These are phyloP conservation scores for Okapia johnstoni DNA, from an alignment of 2,113 vertebrate species.

Conservation along the genomic window DNA sequence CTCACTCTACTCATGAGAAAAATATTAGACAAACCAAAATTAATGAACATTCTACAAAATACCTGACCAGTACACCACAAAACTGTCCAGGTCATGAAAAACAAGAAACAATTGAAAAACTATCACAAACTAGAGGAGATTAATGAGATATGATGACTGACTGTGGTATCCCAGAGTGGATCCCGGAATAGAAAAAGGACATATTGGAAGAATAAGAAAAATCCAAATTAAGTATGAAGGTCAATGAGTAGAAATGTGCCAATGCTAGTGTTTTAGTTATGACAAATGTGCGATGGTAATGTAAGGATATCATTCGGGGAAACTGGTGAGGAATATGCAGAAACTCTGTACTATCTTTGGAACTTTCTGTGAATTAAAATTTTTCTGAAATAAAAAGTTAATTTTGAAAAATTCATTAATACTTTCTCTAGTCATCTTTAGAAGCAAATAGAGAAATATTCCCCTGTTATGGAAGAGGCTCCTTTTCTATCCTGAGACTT, in stretches of 20 bases:
- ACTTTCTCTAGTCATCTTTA: not conserved
- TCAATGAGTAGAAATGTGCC: not conserved
- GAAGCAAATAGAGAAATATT: not conserved
- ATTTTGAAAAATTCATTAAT: not conserved
- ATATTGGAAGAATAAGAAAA: not conserved
- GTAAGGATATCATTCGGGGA: not conserved
- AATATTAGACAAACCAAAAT: not conserved
- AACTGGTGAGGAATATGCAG: not conserved
- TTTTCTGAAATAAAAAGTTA: not conserved
- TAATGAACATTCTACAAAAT: not conserved
- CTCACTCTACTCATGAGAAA: not conserved
- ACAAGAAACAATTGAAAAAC: not conserved
- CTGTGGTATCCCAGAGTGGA: not conserved
- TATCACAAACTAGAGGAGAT: not conserved
- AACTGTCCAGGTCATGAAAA: not conserved
- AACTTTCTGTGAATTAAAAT: not conserved
- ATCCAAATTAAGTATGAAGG: not conserved
- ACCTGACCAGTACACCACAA: not conserved
- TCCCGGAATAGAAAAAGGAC: not conserved
- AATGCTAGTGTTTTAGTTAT: not conserved
- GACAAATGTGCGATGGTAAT: not conserved
- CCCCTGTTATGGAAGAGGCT: not conserved
- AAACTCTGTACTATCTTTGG: not conserved
- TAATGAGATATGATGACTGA: not conserved
- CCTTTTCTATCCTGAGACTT: not conserved